Base-by-base conservation (phyloP, 2,113 vertebrate genomes). In the Sisor rabdophorus region DNA sequence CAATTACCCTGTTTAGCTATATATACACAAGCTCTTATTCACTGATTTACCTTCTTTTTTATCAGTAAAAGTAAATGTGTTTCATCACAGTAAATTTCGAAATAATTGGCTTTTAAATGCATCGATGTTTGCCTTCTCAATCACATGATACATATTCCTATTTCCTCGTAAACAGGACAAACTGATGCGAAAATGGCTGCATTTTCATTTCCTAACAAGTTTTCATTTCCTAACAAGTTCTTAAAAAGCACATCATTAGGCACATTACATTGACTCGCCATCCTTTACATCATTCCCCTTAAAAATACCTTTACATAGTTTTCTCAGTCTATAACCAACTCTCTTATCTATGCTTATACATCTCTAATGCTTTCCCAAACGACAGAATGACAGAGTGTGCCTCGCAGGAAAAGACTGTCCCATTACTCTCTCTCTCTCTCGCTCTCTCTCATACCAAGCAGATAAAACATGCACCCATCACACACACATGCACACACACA, bases 381-480 rank as follows among this genome's bases (percentile, higher is more conserved):
- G 32, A 69, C 73, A 76, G 32, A 69, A 79, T 77, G 81, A 78
- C 69, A 79, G 73, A 55, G 68, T 82, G 61, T 76, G 81, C 81
- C 81, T 79, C 76, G 81, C 61, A 82, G 77, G 73, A 52, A 32
- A 72, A 17, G 52, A 47, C 30, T 82, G 83, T 60, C 83, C 80
- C 78, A 82, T 80, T 82, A 82, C 76, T 79, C 73, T 80, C 76
- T 44, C 40, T 44, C 40, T 44, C 40, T 44, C 40, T 44, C 40
- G 4, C 40, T 44, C 68, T 80, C 72, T 71, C 54, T 80, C 32
- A 48, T 67, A 67, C 44, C 44, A 67, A 8, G 24, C 15, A 26
- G 64, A 67, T 15, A 48, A 48, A 26, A 67, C 64, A 67, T 15
- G 48, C 64, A 67, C 64, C 22, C 44, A 2, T 64, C 56, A 0